Conservation (phyloP, 2,888 invertebrate species). For the Pegoplata infirma region DNA sequence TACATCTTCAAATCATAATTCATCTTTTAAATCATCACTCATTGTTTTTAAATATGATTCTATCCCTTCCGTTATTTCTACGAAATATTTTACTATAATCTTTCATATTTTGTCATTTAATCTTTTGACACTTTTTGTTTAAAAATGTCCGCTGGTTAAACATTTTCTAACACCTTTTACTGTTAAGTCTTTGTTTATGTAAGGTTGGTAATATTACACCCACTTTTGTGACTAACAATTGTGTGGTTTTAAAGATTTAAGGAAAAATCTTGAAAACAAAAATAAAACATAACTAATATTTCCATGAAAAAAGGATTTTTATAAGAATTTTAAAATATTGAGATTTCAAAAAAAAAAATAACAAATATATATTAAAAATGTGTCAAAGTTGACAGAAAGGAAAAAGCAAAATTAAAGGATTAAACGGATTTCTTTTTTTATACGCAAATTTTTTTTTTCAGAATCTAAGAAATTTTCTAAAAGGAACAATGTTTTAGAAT, state of each 20-base stretch:
- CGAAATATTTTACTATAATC: not conserved
- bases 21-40: not conserved
- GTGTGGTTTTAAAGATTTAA: not conserved
- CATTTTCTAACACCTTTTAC: not conserved
- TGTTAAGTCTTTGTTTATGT: slow-evolving; percentile 17
- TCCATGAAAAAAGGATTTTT: not conserved
- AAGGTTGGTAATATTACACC: slow-evolving; percentile 21
- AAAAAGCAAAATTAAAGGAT: too few species aligned
- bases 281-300: not conserved
- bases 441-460: too few species aligned
- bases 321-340: too few species aligned
- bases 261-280: not conserved
- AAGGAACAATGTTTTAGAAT: too few species aligned
- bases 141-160: not conserved
- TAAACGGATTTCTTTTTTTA: too few species aligned
- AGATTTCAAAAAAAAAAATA: too few species aligned
- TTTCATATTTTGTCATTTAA: not conserved
- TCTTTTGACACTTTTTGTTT: not conserved
- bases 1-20: not conserved
- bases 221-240: slow-evolving; percentile 10
- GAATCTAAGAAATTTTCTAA: too few species aligned
- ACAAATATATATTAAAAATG: too few species aligned
- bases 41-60: too few species aligned
- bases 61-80: not conserved
- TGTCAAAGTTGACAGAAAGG: too few species aligned